phyloP scores from a whole-genome alignment of 2,113 vertebrate species.

The Benitochromis conjunctus region DNA sequence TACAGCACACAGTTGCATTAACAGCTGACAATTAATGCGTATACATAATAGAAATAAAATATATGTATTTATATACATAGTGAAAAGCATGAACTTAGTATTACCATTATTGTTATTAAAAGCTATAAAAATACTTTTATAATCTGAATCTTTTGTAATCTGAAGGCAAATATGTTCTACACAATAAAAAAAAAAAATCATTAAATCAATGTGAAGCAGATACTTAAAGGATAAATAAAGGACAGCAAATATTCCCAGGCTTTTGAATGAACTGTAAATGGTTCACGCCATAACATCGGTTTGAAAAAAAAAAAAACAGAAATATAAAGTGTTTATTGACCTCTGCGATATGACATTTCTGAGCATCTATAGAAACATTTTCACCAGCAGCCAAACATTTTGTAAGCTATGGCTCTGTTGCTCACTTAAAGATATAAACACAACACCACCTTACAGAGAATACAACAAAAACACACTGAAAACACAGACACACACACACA shows the following conservation, averaged over 20 bases:
- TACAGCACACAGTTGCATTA: neutral
- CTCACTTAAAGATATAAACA: neutral
- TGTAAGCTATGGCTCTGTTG: neutral
- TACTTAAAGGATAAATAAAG: neutral
- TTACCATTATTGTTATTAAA: neutral
- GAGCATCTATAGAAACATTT: neutral
- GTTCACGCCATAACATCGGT: accelerated
- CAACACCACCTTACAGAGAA: neutral
- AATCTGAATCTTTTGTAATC: too few species aligned
- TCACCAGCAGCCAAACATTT: neutral
- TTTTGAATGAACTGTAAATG: neutral
- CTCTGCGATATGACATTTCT: neutral
- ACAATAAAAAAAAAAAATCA: neutral
- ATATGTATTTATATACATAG: neutral
- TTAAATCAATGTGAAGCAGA: neutral
- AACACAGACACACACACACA: neutral
- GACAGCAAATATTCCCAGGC: neutral
- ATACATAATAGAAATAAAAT: neutral
- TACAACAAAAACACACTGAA: neutral
- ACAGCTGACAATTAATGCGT: neutral
- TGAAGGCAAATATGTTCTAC: neutral
- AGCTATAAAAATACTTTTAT: neutral
- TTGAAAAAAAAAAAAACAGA: neutral
- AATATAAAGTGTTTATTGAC: neutral
- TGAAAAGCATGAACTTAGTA: neutral